Percentiles rank a stretch among this genome's conserved stretches.
Conservation (phyloP, 1,140 invertebrate genomes). For the Hycleus phaleratus region DNA sequence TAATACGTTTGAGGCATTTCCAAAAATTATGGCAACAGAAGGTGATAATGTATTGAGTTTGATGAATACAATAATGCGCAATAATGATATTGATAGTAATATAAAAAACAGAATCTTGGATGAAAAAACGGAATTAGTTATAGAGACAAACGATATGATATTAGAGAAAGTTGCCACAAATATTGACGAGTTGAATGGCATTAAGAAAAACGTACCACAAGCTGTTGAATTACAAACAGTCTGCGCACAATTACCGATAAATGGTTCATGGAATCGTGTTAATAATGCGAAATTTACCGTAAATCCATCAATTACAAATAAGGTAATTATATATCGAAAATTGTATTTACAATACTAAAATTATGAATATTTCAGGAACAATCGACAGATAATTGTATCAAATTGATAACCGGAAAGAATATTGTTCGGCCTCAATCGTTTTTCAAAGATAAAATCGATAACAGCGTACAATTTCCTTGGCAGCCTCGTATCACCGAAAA, state of each 20-base stretch:
- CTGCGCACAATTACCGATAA: constrained; percentile 31
- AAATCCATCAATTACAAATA: constrained; percentile 9
- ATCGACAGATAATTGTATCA: constrained; percentile 37
- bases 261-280: constrained; percentile 39
- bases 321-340: background rate
- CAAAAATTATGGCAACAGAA: constrained; percentile 51
- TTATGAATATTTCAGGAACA: background rate
- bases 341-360: background rate
- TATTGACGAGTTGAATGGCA: constrained; percentile 64
- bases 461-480: constrained; percentile 65
- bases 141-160: constrained; percentile 72
- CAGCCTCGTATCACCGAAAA: constrained; percentile 77
- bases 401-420: constrained; percentile 65
- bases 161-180: constrained; percentile 68
- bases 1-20: constrained; percentile 60
- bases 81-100: constrained; percentile 52
- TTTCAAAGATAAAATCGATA: constrained; percentile 83
- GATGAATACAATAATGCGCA: constrained; percentile 51
- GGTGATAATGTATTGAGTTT: constrained; percentile 46
- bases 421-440: constrained; percentile 73
- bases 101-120: constrained; percentile 52
- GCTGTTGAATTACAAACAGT: constrained; percentile 42
- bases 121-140: constrained; percentile 65
- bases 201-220: constrained; percentile 48
- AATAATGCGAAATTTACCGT: constrained; percentile 34